A percentile compares a stretch with the other conserved stretches of the same genome.
Evolutionary conservation across 1,140 invertebrate species (phyloP).

Genomic region (Wasmannia auropunctata): DNA sequence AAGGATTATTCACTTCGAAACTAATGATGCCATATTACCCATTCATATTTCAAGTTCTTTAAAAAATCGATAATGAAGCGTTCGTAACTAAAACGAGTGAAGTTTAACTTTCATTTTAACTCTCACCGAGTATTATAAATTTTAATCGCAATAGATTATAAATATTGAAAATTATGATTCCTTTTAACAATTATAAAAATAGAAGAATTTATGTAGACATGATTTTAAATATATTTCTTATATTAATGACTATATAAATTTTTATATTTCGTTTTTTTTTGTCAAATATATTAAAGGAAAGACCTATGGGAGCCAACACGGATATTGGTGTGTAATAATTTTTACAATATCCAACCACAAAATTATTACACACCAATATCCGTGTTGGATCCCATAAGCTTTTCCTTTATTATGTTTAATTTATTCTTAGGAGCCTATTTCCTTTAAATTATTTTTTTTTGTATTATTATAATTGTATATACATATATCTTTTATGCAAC

Average conservation of each 20-base stretch:
- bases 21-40: not conserved
- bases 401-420: too few species aligned
- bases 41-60: not conserved
- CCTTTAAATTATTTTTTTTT: too few species aligned
- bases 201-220: not conserved
- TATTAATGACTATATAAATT: conserved; percentile 6
- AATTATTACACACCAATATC: too few species aligned
- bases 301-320: too few species aligned
- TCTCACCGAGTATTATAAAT: not conserved
- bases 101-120: not conserved
- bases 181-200: not conserved
- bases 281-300: too few species aligned
- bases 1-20: not conserved
- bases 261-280: not conserved
- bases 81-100: not conserved
- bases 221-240: not conserved
- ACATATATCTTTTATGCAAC: not conserved
- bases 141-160: not conserved
- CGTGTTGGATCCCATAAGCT: too few species aligned
- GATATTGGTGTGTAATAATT: too few species aligned
- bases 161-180: not conserved
- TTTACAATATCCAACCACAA: too few species aligned
- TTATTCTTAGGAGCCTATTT: too few species aligned
- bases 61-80: not conserved
- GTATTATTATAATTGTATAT: not conserved